Evolutionary conservation across 2,797 vertebrate genomes (phyloP).

Genomic region (Salarias fasciatus): DNA sequence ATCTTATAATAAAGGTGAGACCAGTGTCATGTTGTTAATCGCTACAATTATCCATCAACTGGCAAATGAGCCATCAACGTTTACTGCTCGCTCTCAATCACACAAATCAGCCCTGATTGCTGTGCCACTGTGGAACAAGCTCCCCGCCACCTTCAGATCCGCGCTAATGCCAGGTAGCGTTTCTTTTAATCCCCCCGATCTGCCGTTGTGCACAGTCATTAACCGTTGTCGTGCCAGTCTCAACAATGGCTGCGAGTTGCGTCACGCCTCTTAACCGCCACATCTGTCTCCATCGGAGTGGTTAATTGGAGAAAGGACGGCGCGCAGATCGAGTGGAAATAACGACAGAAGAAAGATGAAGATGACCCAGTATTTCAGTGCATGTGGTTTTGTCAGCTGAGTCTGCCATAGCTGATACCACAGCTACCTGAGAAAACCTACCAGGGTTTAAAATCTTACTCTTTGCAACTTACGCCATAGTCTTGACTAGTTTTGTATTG

Average conservation of each 20-base stretch:
- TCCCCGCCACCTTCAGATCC: conserved; percentile 42
- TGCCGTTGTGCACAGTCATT: conserved; percentile 42
- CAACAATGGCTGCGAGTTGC: conserved; percentile 8
- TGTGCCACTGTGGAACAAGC: conserved; percentile 45
- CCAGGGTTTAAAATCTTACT: no score
- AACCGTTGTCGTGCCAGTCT: conserved; percentile 22
- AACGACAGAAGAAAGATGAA: background rate
- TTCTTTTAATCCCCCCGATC: conserved; percentile 43
- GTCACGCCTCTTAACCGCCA: conserved; percentile 3
- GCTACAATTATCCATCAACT: conserved; percentile 74
- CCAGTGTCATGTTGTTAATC: conserved; percentile 71
- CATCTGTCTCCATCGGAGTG: conserved; percentile 7
- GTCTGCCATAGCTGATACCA: no score
- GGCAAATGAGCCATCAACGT: conserved; percentile 72
- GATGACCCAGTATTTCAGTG: background rate
- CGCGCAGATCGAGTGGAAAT: background rate
- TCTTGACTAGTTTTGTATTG: no score
- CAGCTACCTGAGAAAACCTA: no score
- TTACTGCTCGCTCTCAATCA: conserved; percentile 68
- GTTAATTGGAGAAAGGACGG: conserved; percentile 7
- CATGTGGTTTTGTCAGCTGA: no score
- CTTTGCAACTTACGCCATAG: no score
- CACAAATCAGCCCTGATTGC: conserved; percentile 70
- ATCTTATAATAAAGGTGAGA: conserved; percentile 72
- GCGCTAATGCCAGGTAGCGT: conserved; percentile 45